Percentiles rank a stretch among this genome's conserved stretches.
Evolutionary conservation across 1,140 invertebrate genomes (phyloP).

Genomic region (Hyphantria cunea): DNA sequence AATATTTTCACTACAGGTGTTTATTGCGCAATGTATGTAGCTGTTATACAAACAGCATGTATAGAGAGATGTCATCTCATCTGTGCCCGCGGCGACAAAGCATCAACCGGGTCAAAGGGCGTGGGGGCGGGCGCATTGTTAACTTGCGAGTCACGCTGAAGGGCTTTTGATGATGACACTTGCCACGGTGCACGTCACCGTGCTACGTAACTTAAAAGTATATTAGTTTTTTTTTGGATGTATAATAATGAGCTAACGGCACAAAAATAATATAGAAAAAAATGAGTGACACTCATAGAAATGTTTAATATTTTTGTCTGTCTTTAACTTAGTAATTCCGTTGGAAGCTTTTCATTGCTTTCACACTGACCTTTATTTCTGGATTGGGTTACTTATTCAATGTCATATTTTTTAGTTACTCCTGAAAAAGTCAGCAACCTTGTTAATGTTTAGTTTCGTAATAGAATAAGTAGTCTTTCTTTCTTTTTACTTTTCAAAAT

Average conservation of each 20-base stretch:
- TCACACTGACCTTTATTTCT: too few species aligned
- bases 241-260: conserved; percentile 15
- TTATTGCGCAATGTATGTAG: not conserved
- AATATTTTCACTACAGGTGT: too few species aligned
- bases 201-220: conserved; percentile 10
- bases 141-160: conserved; percentile 66
- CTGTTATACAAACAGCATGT: conserved; percentile 19
- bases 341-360: too few species aligned
- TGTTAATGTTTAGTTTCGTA: too few species aligned
- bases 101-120: conserved; percentile 67
- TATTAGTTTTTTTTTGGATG: conserved; percentile 19
- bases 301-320: too few species aligned
- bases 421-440: too few species aligned
- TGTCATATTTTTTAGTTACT: too few species aligned
- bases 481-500: too few species aligned
- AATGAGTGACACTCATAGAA: too few species aligned
- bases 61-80: conserved; percentile 57
- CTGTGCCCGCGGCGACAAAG: conserved; percentile 63
- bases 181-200: conserved; percentile 39
- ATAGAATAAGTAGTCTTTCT: too few species aligned
- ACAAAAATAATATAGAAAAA: not conserved
- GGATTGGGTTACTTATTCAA: too few species aligned
- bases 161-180: conserved; percentile 68
- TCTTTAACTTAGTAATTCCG: too few species aligned
- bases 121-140: conserved; percentile 67